These are phyloP conservation scores for Geococcyx californianus DNA, from an alignment of 2,113 vertebrate species.

Conservation along the genomic window DNA sequence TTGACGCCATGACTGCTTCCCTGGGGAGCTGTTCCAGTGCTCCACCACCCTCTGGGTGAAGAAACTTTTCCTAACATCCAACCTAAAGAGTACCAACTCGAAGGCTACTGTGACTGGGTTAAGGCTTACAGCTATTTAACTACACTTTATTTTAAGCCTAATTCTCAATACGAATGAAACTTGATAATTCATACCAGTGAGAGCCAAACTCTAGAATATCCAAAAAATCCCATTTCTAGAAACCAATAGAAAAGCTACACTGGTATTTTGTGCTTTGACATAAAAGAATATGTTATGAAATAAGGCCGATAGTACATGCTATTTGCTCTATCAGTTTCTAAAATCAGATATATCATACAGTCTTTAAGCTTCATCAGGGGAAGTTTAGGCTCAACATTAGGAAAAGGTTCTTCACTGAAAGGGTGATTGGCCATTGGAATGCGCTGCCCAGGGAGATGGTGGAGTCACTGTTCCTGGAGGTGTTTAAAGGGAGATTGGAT, in stretches of 20 bases:
- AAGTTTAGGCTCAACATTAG: too few species aligned
- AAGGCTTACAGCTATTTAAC: neutral
- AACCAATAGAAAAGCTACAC: neutral
- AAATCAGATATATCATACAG: constrained; percentile 23
- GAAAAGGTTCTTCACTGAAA: too few species aligned
- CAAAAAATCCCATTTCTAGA: neutral
- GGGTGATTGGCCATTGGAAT: too few species aligned
- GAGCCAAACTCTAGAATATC: neutral
- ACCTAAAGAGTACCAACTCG: neutral
- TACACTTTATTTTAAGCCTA: neutral
- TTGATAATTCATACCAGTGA: neutral
- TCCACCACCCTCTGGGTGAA: too few species aligned
- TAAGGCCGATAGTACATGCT: neutral
- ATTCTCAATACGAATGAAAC: neutral
- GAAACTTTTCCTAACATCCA: too few species aligned
- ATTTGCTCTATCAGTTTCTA: neutral
- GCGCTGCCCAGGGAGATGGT: too few species aligned
- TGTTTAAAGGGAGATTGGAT: too few species aligned
- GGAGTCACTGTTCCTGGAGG: too few species aligned
- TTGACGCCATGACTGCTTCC: too few species aligned
- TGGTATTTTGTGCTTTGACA: neutral
- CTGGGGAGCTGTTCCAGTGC: too few species aligned
- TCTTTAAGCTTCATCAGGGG: too few species aligned
- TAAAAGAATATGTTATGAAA: neutral
- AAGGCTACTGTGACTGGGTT: neutral